Conservation (phyloP, 2,797 vertebrate species). For the Poeciliopsis turneri region DNA sequence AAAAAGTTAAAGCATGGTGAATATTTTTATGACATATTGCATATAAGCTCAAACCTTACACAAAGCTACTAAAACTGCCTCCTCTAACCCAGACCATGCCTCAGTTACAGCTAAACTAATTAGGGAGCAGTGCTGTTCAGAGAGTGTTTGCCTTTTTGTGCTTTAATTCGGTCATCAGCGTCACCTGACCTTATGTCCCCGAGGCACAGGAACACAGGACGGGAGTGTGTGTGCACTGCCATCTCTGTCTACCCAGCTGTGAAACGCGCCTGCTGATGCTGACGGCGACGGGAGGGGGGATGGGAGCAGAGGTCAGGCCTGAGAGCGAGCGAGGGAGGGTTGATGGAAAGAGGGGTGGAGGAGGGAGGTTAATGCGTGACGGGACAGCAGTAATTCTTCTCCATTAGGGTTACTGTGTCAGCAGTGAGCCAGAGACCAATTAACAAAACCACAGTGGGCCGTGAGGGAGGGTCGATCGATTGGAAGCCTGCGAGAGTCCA, state of each 20-base stretch:
- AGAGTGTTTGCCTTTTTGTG: conserved; percentile 42
- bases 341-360: conserved; percentile 37
- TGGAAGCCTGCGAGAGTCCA: conserved; percentile 38
- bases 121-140: conserved; percentile 40
- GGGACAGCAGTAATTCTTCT: conserved; percentile 73
- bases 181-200: conserved; percentile 69
- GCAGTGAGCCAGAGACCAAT: conserved; percentile 76
- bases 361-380: conserved; percentile 71
- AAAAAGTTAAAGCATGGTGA: background rate
- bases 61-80: conserved; percentile 17
- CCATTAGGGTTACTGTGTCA: conserved; percentile 83
- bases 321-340: conserved; percentile 26
- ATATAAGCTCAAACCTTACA: background rate
- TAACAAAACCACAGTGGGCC: conserved; percentile 64
- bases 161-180: conserved; percentile 55
- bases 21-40: background rate
- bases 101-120: conserved; percentile 57
- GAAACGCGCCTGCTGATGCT: conserved; percentile 28
- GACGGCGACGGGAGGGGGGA: conserved; percentile 23
- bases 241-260: conserved; percentile 56
- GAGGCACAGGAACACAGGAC: conserved; percentile 62
- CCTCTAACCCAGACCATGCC: conserved; percentile 20
- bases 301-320: conserved; percentile 41
- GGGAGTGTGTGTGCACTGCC: conserved; percentile 43
- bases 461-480: conserved; percentile 76